Evolutionary conservation across 2,113 vertebrate genomes (phyloP).

Genomic region (Rissa tridactyla): DNA sequence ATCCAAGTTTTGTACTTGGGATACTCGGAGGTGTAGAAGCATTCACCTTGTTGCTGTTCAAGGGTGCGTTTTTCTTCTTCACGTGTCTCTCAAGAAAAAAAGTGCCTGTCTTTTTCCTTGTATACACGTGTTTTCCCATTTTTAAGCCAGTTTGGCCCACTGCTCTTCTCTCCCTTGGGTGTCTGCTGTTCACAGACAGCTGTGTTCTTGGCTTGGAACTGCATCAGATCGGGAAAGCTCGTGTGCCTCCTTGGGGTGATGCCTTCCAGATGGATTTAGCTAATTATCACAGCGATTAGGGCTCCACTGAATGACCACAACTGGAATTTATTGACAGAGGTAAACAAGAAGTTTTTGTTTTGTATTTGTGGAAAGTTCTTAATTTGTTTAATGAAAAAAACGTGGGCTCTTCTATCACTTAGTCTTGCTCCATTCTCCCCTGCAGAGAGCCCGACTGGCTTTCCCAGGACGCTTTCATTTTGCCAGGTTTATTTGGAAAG

Average conservation of each 20-base stretch:
- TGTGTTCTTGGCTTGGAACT: neutral
- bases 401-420: neutral
- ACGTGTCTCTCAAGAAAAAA: neutral
- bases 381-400: neutral
- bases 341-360: neutral
- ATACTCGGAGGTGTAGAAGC: neutral
- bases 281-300: neutral
- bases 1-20: neutral
- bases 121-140: neutral
- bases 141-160: neutral
- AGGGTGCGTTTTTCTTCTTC: neutral
- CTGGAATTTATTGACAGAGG: neutral
- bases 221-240: neutral
- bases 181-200: neutral
- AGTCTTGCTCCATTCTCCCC: neutral
- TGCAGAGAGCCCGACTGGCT: neutral
- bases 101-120: fast-evolving
- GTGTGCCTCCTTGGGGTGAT: neutral
- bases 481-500: neutral
- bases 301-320: neutral
- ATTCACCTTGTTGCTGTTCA: neutral
- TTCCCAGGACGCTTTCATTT: neutral
- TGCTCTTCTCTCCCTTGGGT: neutral
- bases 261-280: conserved; percentile 31
- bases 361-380: neutral